Percentiles rank a stretch among this genome's conserved stretches.
Evolutionary conservation across 2,797 vertebrate species (phyloP).

Genomic region (Kryptolebias ocellatus): DNA sequence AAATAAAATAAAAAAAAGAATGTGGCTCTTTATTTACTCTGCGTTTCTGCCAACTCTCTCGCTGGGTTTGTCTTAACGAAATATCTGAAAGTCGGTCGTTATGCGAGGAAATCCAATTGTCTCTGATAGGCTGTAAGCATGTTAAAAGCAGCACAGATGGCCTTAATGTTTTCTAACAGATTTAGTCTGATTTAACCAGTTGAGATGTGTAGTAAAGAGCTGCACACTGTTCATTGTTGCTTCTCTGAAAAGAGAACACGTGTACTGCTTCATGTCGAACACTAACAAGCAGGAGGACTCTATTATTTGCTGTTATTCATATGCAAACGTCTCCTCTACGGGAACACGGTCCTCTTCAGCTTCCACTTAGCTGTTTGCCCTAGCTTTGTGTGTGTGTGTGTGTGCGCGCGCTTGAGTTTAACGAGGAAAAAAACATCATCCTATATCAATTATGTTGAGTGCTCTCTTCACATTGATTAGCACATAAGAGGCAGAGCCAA

Average conservation of each 20-base stretch:
- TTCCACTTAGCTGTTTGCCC: slow-evolving; percentile 35
- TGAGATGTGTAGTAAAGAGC: background rate
- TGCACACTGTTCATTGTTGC: slow-evolving; percentile 4
- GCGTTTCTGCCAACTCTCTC: slow-evolving; percentile 12
- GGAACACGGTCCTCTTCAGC: slow-evolving; percentile 38
- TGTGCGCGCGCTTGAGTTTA: slow-evolving; percentile 2
- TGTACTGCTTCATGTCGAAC: slow-evolving; percentile 34
- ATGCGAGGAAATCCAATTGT: background rate
- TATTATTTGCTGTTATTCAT: slow-evolving; percentile 46
- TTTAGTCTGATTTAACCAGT: background rate
- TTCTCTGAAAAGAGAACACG: slow-evolving; percentile 34
- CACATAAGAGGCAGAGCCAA: slow-evolving; percentile 59
- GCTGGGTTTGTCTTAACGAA: slow-evolving; percentile 6
- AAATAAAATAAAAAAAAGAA: no score
- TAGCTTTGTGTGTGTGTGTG: slow-evolving; percentile 11
- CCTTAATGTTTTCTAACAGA: slow-evolving; percentile 2
- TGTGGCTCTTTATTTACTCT: slow-evolving; percentile 21
- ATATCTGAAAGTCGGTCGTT: background rate
- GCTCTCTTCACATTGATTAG: slow-evolving; percentile 62
- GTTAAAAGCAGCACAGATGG: background rate
- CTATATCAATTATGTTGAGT: slow-evolving; percentile 64
- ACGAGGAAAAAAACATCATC: slow-evolving; percentile 17
- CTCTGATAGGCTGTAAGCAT: background rate
- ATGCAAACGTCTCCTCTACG: slow-evolving; percentile 41
- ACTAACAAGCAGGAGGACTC: slow-evolving; percentile 47